Conservation (phyloP, 2,888 invertebrate genomes). For the Trissolcus brochymenae region DNA sequence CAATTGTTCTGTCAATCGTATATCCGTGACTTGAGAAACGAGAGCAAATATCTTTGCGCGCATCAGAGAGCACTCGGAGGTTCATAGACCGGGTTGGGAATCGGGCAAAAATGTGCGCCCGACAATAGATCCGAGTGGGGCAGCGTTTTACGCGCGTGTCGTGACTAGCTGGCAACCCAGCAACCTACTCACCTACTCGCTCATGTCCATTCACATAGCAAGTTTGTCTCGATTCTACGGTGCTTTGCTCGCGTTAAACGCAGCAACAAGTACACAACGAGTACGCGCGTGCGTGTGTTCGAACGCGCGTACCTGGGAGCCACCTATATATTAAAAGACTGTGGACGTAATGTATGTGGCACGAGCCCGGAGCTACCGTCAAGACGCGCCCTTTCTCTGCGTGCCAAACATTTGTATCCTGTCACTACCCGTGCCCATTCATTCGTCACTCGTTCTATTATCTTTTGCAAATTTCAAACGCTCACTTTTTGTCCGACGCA, state of each 20-base stretch:
- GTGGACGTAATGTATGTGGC: constrained; percentile 17
- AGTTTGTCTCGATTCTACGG: constrained; percentile 62
- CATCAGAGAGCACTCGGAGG: neutral
- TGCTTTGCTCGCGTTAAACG: constrained; percentile 60
- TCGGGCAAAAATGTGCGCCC: constrained; percentile 12
- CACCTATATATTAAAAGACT: constrained; percentile 30
- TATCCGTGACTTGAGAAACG: neutral
- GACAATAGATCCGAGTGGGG: constrained; percentile 8
- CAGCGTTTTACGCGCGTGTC: constrained; percentile 15
- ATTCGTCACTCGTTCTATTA: constrained; percentile 34
- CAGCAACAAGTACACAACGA: constrained; percentile 33
- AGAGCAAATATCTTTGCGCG: neutral
- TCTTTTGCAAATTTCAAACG: constrained; percentile 18
- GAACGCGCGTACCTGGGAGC: constrained; percentile 21
- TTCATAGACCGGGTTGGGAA: constrained; percentile 1
- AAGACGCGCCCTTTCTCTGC: constrained; percentile 30
- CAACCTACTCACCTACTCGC: constrained; percentile 69
- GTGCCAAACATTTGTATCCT: constrained; percentile 40
- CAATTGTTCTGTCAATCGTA: no score
- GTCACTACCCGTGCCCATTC: constrained; percentile 32
- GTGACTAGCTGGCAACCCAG: constrained; percentile 52
- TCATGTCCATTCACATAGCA: constrained; percentile 62
- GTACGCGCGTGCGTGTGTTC: constrained; percentile 22
- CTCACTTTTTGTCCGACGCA: constrained; percentile 21
- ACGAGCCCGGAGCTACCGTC: constrained; percentile 38